Evolutionary conservation across 1,140 invertebrate genomes (phyloP).

Genomic region (Oscheius sp.): DNA sequence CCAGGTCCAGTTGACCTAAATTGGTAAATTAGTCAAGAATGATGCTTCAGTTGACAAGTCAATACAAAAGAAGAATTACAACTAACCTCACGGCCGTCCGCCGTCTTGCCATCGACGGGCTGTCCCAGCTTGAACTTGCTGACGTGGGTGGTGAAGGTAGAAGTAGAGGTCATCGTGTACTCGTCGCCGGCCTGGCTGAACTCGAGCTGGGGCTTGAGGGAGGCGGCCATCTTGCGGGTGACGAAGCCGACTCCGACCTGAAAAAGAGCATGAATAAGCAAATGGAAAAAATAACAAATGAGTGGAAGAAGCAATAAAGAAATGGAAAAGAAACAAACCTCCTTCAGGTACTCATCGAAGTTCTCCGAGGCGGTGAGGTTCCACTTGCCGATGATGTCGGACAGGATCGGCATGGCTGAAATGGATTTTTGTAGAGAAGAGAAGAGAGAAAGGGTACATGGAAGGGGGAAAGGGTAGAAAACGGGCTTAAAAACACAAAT

Average conservation of each 20-base stretch:
- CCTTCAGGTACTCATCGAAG: no score
- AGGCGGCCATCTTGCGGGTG: conserved; percentile 73
- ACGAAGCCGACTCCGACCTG: conserved; percentile 62
- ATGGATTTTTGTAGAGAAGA: no score
- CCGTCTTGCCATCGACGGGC: conserved; percentile 80
- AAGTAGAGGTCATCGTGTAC: conserved; percentile 73
- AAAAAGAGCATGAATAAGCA: conserved; percentile 14
- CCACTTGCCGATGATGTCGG: no score
- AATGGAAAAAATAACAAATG: no score
- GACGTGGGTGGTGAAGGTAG: conserved; percentile 78
- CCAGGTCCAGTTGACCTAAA: conserved; percentile 37
- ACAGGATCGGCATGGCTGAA: no score
- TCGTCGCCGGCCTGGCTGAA: conserved; percentile 71
- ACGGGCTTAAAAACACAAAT: no score
- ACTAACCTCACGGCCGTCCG: conserved; percentile 78
- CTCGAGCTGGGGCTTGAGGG: conserved; percentile 73
- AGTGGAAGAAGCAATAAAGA: no score
- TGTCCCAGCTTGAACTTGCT: conserved; percentile 76
- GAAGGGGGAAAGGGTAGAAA: no score
- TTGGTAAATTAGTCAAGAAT: neutral
- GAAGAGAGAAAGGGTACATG: no score
- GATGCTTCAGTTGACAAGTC: neutral
- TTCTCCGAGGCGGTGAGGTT: no score
- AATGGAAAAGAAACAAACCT: no score
- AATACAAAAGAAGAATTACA: neutral